Evolutionary conservation across 2,888 invertebrate genomes (phyloP).

Genomic region (Lasioglossum zephyrum): DNA sequence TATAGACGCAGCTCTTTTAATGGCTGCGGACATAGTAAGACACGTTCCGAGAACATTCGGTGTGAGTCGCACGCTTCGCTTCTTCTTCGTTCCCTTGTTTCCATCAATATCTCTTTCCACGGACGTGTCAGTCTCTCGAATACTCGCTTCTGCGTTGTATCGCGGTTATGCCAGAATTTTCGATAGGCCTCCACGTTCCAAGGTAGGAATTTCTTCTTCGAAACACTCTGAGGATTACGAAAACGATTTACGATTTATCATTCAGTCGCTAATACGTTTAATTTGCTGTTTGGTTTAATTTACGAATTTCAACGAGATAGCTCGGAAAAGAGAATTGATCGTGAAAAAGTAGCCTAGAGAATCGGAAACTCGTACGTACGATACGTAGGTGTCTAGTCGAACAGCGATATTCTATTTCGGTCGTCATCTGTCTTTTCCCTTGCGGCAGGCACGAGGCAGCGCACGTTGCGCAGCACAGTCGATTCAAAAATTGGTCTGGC

Average conservation of each 20-base stretch:
- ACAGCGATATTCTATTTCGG: slow-evolving; percentile 79
- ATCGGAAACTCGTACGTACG: slow-evolving; percentile 57
- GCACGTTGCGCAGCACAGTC: slow-evolving; percentile 56
- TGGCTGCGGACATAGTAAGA: slow-evolving; percentile 24
- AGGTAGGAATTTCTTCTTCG: neutral
- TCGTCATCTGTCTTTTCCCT: slow-evolving; percentile 73
- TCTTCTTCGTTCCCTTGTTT: neutral
- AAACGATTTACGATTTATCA: neutral
- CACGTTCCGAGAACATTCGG: slow-evolving; percentile 20
- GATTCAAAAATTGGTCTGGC: slow-evolving; percentile 60
- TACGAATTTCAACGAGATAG: neutral
- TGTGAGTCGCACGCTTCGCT: neutral
- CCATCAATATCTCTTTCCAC: neutral
- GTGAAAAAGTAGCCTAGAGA: slow-evolving; percentile 55
- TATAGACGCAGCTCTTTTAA: slow-evolving; percentile 44
- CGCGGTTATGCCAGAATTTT: neutral
- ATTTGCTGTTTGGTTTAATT: neutral
- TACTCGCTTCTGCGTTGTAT: too few relatives aligned
- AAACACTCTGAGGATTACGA: neutral
- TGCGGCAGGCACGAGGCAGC: slow-evolving; percentile 68
- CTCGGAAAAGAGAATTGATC: slow-evolving; percentile 15
- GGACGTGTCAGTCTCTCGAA: neutral
- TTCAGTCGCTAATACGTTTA: neutral
- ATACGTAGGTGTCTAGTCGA: slow-evolving; percentile 73
- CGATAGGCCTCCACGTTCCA: neutral